Conservation (phyloP, 2,113 vertebrate species). For the Rousettus leschenaultii region DNA sequence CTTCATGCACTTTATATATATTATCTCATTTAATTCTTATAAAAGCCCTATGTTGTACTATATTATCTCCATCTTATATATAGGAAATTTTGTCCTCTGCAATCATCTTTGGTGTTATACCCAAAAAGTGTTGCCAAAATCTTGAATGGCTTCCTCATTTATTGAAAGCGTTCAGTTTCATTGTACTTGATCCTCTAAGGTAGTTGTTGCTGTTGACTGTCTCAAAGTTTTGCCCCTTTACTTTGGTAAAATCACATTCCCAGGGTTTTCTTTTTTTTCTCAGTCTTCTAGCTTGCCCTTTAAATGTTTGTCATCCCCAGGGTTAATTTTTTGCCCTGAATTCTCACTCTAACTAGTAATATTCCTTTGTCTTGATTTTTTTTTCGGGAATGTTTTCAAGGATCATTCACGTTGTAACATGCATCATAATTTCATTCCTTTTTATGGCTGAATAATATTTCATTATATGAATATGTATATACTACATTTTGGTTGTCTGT, state of each 20-base stretch:
- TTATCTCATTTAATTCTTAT: neutral
- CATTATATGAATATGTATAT: neutral
- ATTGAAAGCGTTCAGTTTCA: neutral
- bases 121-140: neutral
- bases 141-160: neutral
- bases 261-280: neutral
- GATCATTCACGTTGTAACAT: neutral
- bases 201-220: neutral
- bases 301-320: neutral
- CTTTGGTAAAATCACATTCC: neutral
- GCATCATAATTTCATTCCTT: neutral
- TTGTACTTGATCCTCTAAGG: neutral
- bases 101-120: neutral
- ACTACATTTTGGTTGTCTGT: neutral
- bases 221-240: neutral
- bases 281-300: neutral
- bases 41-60: neutral
- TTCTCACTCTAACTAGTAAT: neutral
- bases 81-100: neutral
- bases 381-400: neutral
- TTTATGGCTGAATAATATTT: neutral
- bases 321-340: neutral
- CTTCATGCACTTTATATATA: neutral
- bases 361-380: neutral
- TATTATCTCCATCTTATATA: neutral